phyloP scores from a whole-genome alignment of 2,888 invertebrate genomes.

The Nemurella pictetii region DNA sequence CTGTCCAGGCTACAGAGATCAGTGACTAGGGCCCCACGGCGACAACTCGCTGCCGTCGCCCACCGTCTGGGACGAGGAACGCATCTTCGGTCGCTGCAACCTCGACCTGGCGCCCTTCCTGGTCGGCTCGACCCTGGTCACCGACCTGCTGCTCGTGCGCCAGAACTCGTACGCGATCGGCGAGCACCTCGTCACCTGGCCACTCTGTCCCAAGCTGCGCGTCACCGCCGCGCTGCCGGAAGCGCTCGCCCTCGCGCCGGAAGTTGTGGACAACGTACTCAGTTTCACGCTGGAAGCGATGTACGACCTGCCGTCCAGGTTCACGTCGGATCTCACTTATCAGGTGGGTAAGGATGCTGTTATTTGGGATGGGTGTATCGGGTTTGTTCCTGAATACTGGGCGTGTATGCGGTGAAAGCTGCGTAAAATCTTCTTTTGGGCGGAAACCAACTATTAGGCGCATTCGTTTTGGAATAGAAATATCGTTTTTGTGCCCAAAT shows the following conservation, averaged over 20 bases:
- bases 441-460: too few species aligned
- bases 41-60: too few species aligned
- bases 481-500: too few species aligned
- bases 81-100: background rate
- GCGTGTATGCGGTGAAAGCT: background rate
- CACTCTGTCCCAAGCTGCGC: background rate
- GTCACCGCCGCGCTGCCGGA: background rate
- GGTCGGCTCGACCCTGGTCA: background rate
- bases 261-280: slow-evolving; percentile 43
- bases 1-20: too few species aligned
- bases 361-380: too few species aligned
- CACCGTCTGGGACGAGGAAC: too few species aligned
- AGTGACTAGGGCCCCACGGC: too few species aligned
- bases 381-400: too few species aligned
- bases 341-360: slow-evolving; percentile 34
- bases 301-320: slow-evolving; percentile 48
- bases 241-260: background rate
- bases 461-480: too few species aligned
- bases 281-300: slow-evolving; percentile 50
- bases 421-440: background rate
- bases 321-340: slow-evolving; percentile 47
- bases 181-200: background rate
- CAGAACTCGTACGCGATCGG: background rate
- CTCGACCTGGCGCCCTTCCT: background rate
- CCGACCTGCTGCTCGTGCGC: background rate